These are phyloP conservation scores for Dreissena rostriformis DNA, from an alignment of 1,140 invertebrate species.

Conservation along the genomic window DNA sequence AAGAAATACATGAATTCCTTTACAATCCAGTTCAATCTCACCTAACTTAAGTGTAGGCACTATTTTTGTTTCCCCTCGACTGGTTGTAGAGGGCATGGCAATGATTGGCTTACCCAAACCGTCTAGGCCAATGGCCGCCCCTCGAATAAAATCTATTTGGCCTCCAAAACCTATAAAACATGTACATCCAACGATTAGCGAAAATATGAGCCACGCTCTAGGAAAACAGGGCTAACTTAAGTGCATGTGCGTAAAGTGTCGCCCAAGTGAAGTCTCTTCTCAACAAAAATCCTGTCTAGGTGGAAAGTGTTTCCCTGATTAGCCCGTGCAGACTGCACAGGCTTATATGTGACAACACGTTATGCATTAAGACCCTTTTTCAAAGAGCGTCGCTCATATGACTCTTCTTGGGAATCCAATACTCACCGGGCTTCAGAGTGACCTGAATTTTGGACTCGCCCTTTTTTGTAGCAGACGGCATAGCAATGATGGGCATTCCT, in stretches of 20 bases:
- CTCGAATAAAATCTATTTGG: constrained; percentile 97
- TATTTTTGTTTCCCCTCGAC: constrained; percentile 94
- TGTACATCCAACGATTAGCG: too few relatives aligned
- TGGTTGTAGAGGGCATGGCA: constrained; percentile 93
- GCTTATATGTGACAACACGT: too few relatives aligned
- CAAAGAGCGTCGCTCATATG: too few relatives aligned
- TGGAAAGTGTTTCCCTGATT: too few relatives aligned
- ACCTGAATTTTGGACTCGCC: constrained; percentile 95
- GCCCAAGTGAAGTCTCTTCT: too few relatives aligned
- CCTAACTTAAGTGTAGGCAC: constrained; percentile 91
- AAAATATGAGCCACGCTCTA: too few relatives aligned
- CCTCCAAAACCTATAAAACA: constrained; percentile 84
- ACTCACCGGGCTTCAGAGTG: constrained; percentile 89
- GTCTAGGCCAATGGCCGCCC: constrained; percentile 94
- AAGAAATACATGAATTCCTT: too few relatives aligned
- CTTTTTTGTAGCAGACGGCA: constrained; percentile 92
- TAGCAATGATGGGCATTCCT: constrained; percentile 96
- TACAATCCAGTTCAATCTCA: constrained; percentile 77
- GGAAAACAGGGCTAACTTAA: too few relatives aligned
- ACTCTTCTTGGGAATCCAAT: neutral
- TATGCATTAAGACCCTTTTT: too few relatives aligned
- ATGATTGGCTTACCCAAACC: constrained; percentile 96
- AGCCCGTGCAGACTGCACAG: too few relatives aligned
- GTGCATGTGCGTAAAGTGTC: too few relatives aligned
- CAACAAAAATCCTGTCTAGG: too few relatives aligned